Percentiles rank a stretch among this genome's conserved stretches.
phyloP scores from a whole-genome alignment of 1,140 invertebrate species.

The Belonocnema kinseyi region DNA sequence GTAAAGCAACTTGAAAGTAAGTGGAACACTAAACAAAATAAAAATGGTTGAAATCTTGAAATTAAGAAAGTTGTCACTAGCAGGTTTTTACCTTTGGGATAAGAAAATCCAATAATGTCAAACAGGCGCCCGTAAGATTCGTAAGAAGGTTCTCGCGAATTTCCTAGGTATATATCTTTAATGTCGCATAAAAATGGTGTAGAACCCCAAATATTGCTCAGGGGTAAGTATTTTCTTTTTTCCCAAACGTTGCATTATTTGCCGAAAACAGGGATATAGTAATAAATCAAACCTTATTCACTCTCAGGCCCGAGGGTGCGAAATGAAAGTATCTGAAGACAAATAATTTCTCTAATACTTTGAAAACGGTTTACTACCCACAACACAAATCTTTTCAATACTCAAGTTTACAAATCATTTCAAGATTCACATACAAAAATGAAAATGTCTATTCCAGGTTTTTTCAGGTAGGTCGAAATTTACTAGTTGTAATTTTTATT shows the following conservation, averaged over 20 bases:
- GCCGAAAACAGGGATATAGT: no score
- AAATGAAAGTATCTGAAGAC: no score
- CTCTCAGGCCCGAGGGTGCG: no score
- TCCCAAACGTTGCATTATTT: not conserved
- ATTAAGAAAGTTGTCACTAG: constrained; percentile 52
- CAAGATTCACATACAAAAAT: no score
- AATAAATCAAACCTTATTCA: no score
- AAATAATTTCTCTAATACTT: no score
- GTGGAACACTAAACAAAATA: constrained; percentile 35
- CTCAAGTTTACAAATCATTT: no score
- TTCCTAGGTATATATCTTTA: constrained; percentile 4
- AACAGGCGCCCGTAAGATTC: constrained; percentile 1
- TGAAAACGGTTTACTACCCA: no score
- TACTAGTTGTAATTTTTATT: no score
- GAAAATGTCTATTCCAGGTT: no score
- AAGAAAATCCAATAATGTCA: constrained; percentile 45
- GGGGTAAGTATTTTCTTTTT: not conserved
- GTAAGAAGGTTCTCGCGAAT: not conserved
- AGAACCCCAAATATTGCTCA: constrained; percentile 11
- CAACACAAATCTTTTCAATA: no score
- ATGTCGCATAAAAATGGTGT: constrained; percentile 14
- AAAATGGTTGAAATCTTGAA: constrained; percentile 42
- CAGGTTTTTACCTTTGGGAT: constrained; percentile 29
- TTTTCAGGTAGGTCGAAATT: no score
- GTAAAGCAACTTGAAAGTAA: not conserved